Conservation (phyloP, 2,113 vertebrate species). For the Nothocercus nigrocapillus region DNA sequence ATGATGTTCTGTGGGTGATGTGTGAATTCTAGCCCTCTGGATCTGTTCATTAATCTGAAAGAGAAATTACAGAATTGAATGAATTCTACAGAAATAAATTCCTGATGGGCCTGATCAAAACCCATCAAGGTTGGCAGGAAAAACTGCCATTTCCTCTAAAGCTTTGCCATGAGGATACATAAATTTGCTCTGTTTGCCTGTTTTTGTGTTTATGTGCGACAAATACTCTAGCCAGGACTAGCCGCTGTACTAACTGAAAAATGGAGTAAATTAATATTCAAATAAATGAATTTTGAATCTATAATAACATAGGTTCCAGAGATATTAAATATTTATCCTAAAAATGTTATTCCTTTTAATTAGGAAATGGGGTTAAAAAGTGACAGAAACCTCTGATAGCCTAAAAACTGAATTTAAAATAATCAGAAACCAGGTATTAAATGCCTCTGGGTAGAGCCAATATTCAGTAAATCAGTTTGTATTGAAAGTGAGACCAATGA, state of each 20-base stretch:
- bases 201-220: background rate
- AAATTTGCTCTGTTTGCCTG: background rate
- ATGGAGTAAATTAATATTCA: background rate
- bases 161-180: background rate
- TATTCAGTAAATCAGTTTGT: background rate
- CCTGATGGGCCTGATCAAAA: background rate
- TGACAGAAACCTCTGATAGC: background rate
- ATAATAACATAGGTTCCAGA: background rate
- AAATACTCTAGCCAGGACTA: background rate
- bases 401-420: background rate
- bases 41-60: conserved; percentile 10
- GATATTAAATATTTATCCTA: background rate
- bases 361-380: background rate
- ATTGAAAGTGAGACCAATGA: background rate
- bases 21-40: background rate
- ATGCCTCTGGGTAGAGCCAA: background rate
- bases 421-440: background rate
- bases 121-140: background rate
- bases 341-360: background rate
- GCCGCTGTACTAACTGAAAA: background rate
- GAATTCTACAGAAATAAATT: background rate
- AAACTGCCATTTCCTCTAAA: background rate
- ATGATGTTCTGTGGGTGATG: conserved; percentile 8
- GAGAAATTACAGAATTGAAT: conserved; percentile 1
- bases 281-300: background rate